Evolutionary conservation across 2,113 vertebrate genomes (phyloP).

Genomic region (Oxygymnocypris stewartii): DNA sequence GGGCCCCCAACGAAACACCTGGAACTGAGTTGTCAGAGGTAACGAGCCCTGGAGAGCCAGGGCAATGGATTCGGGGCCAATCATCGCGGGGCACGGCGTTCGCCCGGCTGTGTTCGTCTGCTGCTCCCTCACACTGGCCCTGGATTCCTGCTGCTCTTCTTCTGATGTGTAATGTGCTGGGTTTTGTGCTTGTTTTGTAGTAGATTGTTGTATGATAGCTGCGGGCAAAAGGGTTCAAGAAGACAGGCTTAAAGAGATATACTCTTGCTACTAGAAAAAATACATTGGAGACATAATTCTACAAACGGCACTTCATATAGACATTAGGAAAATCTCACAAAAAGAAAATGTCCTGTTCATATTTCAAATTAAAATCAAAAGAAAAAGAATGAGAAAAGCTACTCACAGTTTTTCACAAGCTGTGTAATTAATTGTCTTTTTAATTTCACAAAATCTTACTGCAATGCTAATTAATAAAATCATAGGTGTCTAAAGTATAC

Average conservation of each 20-base stretch:
- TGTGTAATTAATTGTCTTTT: neutral
- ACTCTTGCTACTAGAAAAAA: neutral
- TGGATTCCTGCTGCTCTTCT: neutral
- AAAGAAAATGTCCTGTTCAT: neutral
- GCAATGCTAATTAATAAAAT: neutral
- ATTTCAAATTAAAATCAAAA: neutral
- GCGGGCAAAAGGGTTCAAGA: constrained; percentile 19
- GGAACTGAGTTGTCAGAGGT: constrained; percentile 45
- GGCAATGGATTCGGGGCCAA: constrained; percentile 70
- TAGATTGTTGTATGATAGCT: constrained; percentile 12
- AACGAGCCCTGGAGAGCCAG: constrained; percentile 48
- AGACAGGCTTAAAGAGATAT: neutral
- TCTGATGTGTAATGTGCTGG: neutral
- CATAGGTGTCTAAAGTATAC: neutral
- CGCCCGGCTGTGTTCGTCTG: constrained; percentile 73
- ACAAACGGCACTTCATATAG: neutral
- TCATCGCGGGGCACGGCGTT: constrained; percentile 82
- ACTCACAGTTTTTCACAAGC: neutral
- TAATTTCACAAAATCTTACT: neutral
- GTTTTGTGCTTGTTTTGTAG: constrained; percentile 29
- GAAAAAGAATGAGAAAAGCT: neutral
- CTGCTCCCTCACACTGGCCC: constrained; percentile 49
- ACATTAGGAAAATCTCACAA: neutral
- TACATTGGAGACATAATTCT: neutral
- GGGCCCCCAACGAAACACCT: constrained; percentile 54